Evolutionary conservation across 2,888 invertebrate species (phyloP).

Genomic region (Polymixis lichenea): DNA sequence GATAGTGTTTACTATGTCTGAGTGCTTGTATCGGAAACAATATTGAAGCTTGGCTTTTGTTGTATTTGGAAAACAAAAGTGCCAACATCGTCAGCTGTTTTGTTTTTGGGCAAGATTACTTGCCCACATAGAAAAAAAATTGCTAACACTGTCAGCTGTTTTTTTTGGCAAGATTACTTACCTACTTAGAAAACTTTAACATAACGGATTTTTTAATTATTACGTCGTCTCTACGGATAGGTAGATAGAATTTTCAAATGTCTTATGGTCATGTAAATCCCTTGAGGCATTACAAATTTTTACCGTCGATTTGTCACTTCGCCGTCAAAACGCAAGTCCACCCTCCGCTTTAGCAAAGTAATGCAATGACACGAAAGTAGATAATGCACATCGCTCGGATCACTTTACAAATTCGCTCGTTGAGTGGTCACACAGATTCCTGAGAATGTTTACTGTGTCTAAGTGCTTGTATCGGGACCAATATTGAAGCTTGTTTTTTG

Average conservation of each 20-base stretch:
- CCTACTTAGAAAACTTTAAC: too few species aligned
- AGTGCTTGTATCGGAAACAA: slow-evolving; percentile 49
- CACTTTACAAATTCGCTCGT: slow-evolving; percentile 60
- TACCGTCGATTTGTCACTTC: too few species aligned
- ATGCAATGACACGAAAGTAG: slow-evolving; percentile 57
- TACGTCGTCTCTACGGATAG: too few species aligned
- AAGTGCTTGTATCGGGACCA: slow-evolving; percentile 47
- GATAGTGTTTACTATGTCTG: slow-evolving; percentile 49
- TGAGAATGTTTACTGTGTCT: slow-evolving; percentile 48
- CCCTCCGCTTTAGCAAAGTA: slow-evolving; percentile 15
- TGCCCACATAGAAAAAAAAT: too few species aligned
- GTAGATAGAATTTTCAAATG: too few species aligned
- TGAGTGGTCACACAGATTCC: slow-evolving; percentile 48
- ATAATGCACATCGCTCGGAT: slow-evolving; percentile 53
- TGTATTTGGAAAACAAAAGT: slow-evolving; percentile 1
- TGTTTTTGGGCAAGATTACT: background rate
- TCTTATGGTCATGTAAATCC: too few species aligned
- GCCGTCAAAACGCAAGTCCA: slow-evolving; percentile 9
- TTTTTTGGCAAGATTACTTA: background rate
- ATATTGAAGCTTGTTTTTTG: slow-evolving; percentile 16
- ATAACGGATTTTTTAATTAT: too few species aligned
- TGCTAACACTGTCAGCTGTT: too few species aligned
- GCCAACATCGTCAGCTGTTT: too few species aligned
- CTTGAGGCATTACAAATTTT: too few species aligned
- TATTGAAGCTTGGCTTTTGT: slow-evolving; percentile 12